Evolutionary conservation across 2,797 vertebrate species (phyloP), one percentile per base, ranked within the genome.

Genomic region (Rhabdophis nuchalis): DNA sequence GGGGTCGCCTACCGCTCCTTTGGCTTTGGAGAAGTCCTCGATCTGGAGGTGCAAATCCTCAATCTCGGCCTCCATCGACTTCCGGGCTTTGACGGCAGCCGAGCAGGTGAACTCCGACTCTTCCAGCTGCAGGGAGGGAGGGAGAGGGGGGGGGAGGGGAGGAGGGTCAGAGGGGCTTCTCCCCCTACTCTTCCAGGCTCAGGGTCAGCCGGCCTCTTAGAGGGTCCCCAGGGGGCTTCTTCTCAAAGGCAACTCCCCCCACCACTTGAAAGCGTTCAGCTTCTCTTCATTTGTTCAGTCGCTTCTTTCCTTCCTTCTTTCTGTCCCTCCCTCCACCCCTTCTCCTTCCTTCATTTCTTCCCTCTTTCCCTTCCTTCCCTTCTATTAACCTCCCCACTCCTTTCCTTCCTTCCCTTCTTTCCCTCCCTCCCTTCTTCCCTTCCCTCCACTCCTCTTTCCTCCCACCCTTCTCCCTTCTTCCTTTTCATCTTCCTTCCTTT

Each of bases 21-120:
- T 99, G 68, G 98, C 96, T 97, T 99, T 99, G 95, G 98, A 97
- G 50, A 99, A 98, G 95, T 99, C 99, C 0, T 99, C 99, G 10
- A 99, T 99, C 97, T 99, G 99, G 93, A 99, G 97, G 87, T 99
- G 99, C 85, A 99, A 97, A 96, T 99, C 99, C 95, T 99, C 99
- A 0, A 99, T 99, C 97, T 99, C 99, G 95, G 98, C 98, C 96
- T 99, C 99, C 99, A 99, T 99, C 12, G 98, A 98, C 95, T 99
- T 99, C 2, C 99, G 98, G 4, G 99, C 98, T 95, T 99, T 99
- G 32, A 99, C 99, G 0, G 99, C 98, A 0, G 98, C 98, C 0
- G 99, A 98, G 1, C 98, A 98, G 20, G 99, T 99, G 96, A 99
- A 99, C 97, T 99, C 99, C 0, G 99, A 99, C 97, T 99, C 99